Percentiles rank a stretch among this genome's conserved stretches.
Evolutionary conservation across 30 jellyfish, hydroid and myxozoan genomes (phyloP).

Genomic region (Phacellophora camtschatica): DNA sequence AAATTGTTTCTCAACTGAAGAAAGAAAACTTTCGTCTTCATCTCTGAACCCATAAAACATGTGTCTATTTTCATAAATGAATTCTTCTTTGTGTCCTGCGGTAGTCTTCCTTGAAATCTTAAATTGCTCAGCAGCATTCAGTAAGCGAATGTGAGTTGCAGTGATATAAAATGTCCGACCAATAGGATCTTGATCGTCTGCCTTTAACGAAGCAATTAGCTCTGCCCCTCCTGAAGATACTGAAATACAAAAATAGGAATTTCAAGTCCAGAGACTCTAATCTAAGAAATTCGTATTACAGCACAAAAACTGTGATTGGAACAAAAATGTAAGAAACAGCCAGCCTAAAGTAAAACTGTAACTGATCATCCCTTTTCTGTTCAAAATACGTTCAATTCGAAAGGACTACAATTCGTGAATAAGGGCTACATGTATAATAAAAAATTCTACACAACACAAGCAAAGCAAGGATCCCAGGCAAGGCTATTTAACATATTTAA

Average conservation of each 20-base stretch:
- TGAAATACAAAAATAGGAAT: neutral
- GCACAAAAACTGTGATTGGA: no score
- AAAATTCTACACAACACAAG: no score
- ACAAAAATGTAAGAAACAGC: no score
- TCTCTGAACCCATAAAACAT: constrained; percentile 65
- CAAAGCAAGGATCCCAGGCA: no score
- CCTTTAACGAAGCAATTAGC: constrained; percentile 40
- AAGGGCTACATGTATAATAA: no score
- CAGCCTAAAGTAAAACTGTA: no score
- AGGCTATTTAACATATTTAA: no score
- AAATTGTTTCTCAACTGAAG: constrained; percentile 82
- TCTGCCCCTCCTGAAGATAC: constrained; percentile 95
- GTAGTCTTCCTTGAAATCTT: constrained; percentile 50
- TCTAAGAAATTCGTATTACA: no score
- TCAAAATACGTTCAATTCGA: no score
- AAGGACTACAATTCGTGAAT: no score
- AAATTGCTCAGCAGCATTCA: constrained; percentile 88
- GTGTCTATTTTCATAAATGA: constrained; percentile 46
- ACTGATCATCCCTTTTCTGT: no score
- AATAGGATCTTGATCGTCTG: constrained; percentile 54
- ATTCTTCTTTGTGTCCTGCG: constrained; percentile 69
- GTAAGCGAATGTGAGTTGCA: constrained; percentile 47
- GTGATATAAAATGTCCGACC: constrained; percentile 62
- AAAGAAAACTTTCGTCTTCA: constrained; percentile 54
- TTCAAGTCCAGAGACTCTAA: no score